Evolutionary conservation across 2,888 invertebrate species (phyloP), one percentile per base, ranked within the genome.

Genomic region (Melipona beecheii): DNA sequence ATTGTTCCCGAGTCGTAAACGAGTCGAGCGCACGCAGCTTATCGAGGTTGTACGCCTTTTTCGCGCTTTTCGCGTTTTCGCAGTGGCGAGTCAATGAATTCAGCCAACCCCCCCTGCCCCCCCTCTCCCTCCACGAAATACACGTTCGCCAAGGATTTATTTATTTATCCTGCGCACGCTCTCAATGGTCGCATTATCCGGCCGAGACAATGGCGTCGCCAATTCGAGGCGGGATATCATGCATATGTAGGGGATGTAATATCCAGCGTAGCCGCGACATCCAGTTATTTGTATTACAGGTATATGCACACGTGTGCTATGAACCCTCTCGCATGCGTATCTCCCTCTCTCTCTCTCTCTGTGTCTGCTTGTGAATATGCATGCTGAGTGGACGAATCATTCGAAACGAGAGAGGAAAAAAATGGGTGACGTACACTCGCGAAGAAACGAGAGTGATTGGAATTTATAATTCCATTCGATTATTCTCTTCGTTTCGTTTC

Each of bases 131-230:
- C 31, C 31, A 6, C 52, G 69, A 27, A 54, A 78, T 74, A 24
- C 17, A n/a, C 24, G 11, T 54, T 70, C 17, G 21, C 24, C 24
- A 24, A 60, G 54, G 79, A 79, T 79, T 73, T 78, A 81, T 78
- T 78, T 78, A 72, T 79, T 68, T 81, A 78, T 50, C 49, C 21
- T 49, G 66, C 15, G 17, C 11, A 3, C 24, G 60, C 43, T 62
- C 54, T 49, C 49, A 72, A 54, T 43, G 11, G 31, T 3, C 49
- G 49, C 36, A 78, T 73, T 78, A 73, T 73, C 19, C 52, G 19
- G 19, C 17, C 11, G n/a, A 56, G 56, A 81, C 79, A 81, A 81
- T 73, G 49, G 79, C 31, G 6, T 19, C 36, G 49, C 31, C 21
- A 31, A 19, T 64, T 64, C 64, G 21, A 19, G 31, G 24, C 24